phyloP scores from a whole-genome alignment of 2,113 vertebrate genomes.

The Plectropomus leopardus region DNA sequence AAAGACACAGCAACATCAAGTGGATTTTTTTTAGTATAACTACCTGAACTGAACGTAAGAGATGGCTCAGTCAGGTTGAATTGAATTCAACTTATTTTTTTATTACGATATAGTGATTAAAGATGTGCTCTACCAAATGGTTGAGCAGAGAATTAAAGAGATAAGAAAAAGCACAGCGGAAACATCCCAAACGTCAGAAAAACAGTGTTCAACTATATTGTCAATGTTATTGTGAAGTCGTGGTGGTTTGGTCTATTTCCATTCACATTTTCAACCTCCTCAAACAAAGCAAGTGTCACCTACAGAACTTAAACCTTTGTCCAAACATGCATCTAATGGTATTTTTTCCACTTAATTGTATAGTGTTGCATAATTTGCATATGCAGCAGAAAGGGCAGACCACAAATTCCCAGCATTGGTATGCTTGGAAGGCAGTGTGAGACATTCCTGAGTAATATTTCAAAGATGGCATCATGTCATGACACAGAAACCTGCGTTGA shows the following conservation, averaged over 20 bases:
- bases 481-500: conserved; percentile 57
- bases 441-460: conserved; percentile 64
- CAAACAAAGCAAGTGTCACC: background rate
- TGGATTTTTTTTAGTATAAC: too few species aligned
- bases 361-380: conserved; percentile 29
- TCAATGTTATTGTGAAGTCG: too few species aligned
- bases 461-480: conserved; percentile 61
- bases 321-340: background rate
- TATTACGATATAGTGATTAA: too few species aligned
- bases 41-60: too few species aligned
- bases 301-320: background rate
- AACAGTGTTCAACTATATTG: too few species aligned
- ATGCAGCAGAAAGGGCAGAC: conserved; percentile 2
- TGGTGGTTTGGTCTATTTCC: background rate
- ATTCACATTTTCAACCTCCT: background rate
- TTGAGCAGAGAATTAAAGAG: too few species aligned
- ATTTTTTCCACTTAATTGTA: conserved; percentile 19
- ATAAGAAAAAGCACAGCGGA: too few species aligned
- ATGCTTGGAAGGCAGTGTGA: conserved; percentile 46
- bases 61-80: too few species aligned
- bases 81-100: too few species aligned
- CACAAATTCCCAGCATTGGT: conserved; percentile 30
- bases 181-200: too few species aligned
- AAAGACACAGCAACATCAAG: too few species aligned
- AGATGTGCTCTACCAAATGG: too few species aligned